These are phyloP conservation scores for Drosophila guanche DNA, from an alignment of 1,140 invertebrate genomes.

Conservation along the genomic window DNA sequence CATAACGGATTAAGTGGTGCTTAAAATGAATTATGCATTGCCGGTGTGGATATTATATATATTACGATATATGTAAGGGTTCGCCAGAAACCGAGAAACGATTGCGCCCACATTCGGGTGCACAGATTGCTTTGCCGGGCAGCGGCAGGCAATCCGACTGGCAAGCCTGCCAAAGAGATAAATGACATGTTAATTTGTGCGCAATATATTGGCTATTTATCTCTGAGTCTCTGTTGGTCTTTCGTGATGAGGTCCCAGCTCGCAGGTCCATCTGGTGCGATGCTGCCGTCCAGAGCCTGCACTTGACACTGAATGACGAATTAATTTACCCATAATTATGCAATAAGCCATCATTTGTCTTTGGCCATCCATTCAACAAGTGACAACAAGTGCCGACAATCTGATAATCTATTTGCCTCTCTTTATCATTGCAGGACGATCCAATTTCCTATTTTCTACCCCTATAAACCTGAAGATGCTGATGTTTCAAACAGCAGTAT, in stretches of 20 bases:
- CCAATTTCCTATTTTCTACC: conserved; percentile 44
- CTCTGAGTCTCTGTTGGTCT: conserved; percentile 23
- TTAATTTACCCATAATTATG: conserved; percentile 38
- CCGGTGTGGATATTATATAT: conserved; percentile 45
- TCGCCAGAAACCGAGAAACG: background rate
- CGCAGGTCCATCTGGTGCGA: background rate
- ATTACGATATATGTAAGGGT: conserved; percentile 19
- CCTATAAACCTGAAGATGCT: conserved; percentile 18
- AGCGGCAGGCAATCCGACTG: conserved; percentile 7
- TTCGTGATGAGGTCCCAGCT: conserved; percentile 2
- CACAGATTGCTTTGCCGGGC: conserved; percentile 51
- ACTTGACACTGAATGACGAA: conserved; percentile 38
- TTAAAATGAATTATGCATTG: conserved; percentile 80
- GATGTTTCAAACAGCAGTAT: conserved; percentile 4
- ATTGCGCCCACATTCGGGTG: conserved; percentile 28
- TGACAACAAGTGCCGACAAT: background rate
- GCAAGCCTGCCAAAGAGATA: conserved; percentile 15
- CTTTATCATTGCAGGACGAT: conserved; percentile 29
- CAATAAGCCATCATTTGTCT: conserved; percentile 6
- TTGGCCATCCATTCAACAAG: conserved; percentile 30
- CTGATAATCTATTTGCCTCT: background rate
- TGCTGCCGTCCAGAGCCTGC: conserved; percentile 17
- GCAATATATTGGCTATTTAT: conserved; percentile 63
- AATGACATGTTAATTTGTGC: conserved; percentile 67
- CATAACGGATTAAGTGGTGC: conserved; percentile 78